Base-by-base conservation (phyloP, 2,888 invertebrate species). In the Steinernema carpocapsae region DNA sequence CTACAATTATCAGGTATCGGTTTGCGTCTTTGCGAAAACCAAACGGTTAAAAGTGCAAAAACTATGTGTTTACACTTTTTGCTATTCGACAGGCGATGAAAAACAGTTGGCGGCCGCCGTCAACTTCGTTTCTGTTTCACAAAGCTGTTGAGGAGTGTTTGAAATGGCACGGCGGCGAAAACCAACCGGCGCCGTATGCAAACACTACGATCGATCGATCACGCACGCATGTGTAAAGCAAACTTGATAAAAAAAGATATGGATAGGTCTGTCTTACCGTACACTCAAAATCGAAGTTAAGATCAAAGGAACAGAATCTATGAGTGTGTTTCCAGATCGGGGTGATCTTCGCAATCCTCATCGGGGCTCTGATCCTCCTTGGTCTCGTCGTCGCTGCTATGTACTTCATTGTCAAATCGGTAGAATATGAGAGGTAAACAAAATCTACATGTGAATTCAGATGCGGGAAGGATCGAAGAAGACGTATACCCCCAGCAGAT, bases 1-100 rank as follows among this genome's bases (percentile, higher is more conserved):
- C 75, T 84, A 84, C 78, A 83, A 84, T 75, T 84, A 83, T 79
- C 84, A 84, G 82, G 84, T 84, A 72, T 7, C n/a, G n/a, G 3
- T 48, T 48, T 48, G 6, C 3, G 2, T 17, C 4, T 4, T 64
- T 64, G 3, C 32, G 56, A 26, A 6, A 12, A 17, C 10, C 26
- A 64, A 32, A 32, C 26, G 17, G 7, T 32, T 17, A 32, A 64
- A 26, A 26, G 56, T 26, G 26, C 24, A 56, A 56, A 56, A 29
- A 26, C 29, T 32, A 32, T 32, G 64, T 64, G 64, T 64, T 64
- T 64, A 64, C 64, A 64, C 64, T 64, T 64, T 32, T 32, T 48
- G 48, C 48, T 19, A 48, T 3, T 14, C 48, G 48, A 48, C 48
- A 7, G 19, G 48, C 48, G 14, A 48, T n/a, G 48, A 64, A 64